Conservation (phyloP, 1,140 invertebrate species). For the Trigoniulus corallinus region DNA sequence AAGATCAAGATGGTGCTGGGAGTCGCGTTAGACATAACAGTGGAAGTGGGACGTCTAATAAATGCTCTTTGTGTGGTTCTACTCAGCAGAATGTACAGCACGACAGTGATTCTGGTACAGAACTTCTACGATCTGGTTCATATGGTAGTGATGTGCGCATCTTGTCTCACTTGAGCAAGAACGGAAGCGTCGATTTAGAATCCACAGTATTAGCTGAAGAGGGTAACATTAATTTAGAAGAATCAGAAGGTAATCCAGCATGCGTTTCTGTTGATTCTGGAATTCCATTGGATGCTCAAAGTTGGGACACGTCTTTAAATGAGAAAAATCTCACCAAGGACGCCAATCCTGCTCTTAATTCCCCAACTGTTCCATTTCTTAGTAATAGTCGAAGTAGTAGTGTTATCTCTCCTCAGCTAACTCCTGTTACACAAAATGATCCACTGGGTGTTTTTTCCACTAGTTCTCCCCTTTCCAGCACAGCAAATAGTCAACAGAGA, state of each 20-base stretch:
- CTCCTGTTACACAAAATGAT: constrained; percentile 75
- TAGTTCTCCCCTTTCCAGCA: constrained; percentile 10
- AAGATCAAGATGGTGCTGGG: background rate
- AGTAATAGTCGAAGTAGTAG: background rate
- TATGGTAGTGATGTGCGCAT: background rate
- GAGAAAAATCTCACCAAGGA: background rate
- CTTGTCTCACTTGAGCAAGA: background rate
- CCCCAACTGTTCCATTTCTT: background rate
- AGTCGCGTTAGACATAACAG: background rate
- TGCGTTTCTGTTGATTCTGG: too few relatives aligned
- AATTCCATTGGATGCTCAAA: background rate
- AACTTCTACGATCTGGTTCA: background rate
- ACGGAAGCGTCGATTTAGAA: background rate
- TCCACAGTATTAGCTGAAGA: background rate
- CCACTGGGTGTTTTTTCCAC: constrained; percentile 58
- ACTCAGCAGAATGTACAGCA: background rate
- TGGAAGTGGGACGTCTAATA: background rate
- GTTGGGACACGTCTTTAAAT: background rate
- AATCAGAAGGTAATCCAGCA: too few relatives aligned
- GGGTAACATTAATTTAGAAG: background rate
- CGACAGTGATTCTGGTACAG: background rate
- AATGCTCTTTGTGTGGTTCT: background rate
- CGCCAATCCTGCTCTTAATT: background rate
- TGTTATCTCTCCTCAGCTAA: constrained; percentile 30
- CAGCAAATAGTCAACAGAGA: too few relatives aligned